Evolutionary conservation across 2,113 vertebrate genomes (phyloP).

Genomic region (Microtus ochrogaster): DNA sequence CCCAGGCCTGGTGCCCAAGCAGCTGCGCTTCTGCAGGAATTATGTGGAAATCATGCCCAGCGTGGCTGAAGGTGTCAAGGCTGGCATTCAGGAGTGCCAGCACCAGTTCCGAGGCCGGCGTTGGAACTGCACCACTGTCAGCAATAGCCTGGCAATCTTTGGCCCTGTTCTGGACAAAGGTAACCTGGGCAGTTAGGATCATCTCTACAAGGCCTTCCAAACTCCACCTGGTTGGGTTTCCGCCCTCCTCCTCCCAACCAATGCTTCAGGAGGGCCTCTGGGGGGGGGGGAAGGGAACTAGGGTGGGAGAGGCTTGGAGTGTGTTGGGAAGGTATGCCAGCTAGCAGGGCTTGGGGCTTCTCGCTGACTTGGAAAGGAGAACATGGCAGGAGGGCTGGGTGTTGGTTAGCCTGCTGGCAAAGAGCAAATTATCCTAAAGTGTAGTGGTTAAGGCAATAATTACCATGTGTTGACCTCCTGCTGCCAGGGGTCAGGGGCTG

Average conservation of each 20-base stretch:
- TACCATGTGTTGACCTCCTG: neutral
- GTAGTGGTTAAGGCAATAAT: neutral
- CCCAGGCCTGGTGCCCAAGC: conserved; percentile 97
- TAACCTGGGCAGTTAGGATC: conserved; percentile 69
- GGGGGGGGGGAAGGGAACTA: fast-evolving
- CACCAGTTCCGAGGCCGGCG: conserved; percentile 97
- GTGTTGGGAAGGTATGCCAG: neutral
- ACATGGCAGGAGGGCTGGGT: neutral
- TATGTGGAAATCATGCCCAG: conserved; percentile 99
- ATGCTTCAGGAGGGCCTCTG: neutral
- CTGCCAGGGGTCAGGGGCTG: neutral
- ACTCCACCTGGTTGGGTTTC: neutral
- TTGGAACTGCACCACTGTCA: conserved; percentile 98
- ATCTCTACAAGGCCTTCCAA: no score
- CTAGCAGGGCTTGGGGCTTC: neutral
- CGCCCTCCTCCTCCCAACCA: neutral
- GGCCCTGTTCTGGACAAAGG: conserved; percentile 98
- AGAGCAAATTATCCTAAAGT: conserved; percentile 37
- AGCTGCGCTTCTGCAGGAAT: conserved; percentile 98
- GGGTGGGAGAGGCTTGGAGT: neutral
- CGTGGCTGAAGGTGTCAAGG: conserved; percentile 95
- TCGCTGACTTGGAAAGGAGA: neutral
- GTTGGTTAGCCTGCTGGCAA: conserved; percentile 26
- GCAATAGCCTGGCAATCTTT: conserved; percentile 96
- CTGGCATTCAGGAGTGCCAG: conserved; percentile 97